Conservation (phyloP, 2,797 vertebrate species). For the Poecilia wingei region DNA sequence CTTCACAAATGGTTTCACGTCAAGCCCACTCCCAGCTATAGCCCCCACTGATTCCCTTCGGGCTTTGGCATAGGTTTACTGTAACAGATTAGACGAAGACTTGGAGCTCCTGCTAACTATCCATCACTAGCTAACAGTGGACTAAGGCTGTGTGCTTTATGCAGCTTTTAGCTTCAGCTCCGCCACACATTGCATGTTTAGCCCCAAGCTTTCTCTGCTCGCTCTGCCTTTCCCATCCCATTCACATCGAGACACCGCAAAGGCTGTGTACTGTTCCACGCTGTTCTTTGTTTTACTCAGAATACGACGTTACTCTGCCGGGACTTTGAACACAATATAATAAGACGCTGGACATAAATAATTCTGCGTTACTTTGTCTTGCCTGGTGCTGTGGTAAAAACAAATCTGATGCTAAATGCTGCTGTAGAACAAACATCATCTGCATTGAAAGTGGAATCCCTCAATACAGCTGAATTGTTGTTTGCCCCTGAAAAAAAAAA, state of each 20-base stretch:
- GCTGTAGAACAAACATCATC: constrained; percentile 45
- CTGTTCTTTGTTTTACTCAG: constrained; percentile 77
- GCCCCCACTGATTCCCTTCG: constrained; percentile 73
- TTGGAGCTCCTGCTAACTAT: constrained; percentile 76
- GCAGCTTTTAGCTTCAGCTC: constrained; percentile 74
- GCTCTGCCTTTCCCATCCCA: constrained; percentile 62
- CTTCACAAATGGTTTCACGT: constrained; percentile 80
- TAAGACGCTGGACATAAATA: constrained; percentile 77
- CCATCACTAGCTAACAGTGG: constrained; percentile 79
- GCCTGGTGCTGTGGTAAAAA: constrained; percentile 51
- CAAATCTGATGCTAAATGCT: constrained; percentile 62
- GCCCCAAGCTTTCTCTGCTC: constrained; percentile 72
- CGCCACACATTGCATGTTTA: constrained; percentile 75
- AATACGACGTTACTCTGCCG: constrained; percentile 59
- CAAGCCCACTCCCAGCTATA: constrained; percentile 68
- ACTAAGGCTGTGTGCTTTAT: constrained; percentile 77
- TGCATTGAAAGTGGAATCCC: constrained; percentile 53
- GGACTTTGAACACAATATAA: constrained; percentile 76
- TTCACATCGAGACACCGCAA: constrained; percentile 65
- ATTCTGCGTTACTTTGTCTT: constrained; percentile 72
- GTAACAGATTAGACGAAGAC: constrained; percentile 79
- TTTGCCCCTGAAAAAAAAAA: constrained; percentile 27
- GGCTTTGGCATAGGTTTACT: constrained; percentile 80
- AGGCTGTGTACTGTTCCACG: constrained; percentile 72
- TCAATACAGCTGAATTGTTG: constrained; percentile 58